A percentile compares a stretch with the other conserved stretches of the same genome.
These are phyloP conservation scores for Limnodromus scolopaceus DNA, from an alignment of 2,797 vertebrate genomes.

Conservation along the genomic window DNA sequence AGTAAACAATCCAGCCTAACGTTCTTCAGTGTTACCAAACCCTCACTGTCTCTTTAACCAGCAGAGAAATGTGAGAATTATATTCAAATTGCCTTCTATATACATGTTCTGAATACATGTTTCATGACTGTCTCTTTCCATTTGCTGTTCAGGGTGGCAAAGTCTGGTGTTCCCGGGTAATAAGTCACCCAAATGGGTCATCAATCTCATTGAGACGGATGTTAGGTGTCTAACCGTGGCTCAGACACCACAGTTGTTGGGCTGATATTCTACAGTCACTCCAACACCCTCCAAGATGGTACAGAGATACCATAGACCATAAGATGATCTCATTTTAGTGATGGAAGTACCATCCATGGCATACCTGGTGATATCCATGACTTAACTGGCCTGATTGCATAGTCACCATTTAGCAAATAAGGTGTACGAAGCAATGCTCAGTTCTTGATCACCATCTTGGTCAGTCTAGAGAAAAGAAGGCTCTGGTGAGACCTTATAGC, in stretches of 20 bases:
- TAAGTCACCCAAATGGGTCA: neutral
- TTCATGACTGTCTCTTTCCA: neutral
- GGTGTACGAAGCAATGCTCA: neutral
- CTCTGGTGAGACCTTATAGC: too few relatives aligned
- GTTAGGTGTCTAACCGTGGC: neutral
- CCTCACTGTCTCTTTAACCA: neutral
- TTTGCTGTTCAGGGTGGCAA: neutral
- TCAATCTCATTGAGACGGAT: fast-evolving
- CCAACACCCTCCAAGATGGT: neutral
- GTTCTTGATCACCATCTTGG: neutral
- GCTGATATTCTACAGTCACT: neutral
- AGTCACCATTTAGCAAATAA: neutral
- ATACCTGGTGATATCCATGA: neutral
- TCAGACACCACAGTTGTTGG: neutral
- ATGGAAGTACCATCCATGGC: neutral
- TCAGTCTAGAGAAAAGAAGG: too few relatives aligned
- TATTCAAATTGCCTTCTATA: neutral
- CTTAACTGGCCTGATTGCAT: neutral
- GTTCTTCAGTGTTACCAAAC: neutral
- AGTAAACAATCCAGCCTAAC: neutral
- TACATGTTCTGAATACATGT: neutral
- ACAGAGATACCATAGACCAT: neutral
- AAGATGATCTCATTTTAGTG: neutral
- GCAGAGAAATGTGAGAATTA: neutral
- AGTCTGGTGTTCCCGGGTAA: neutral